These are phyloP conservation scores for Rhabdomys pumilio DNA, from an alignment of 2,797 vertebrate genomes.

Conservation along the genomic window DNA sequence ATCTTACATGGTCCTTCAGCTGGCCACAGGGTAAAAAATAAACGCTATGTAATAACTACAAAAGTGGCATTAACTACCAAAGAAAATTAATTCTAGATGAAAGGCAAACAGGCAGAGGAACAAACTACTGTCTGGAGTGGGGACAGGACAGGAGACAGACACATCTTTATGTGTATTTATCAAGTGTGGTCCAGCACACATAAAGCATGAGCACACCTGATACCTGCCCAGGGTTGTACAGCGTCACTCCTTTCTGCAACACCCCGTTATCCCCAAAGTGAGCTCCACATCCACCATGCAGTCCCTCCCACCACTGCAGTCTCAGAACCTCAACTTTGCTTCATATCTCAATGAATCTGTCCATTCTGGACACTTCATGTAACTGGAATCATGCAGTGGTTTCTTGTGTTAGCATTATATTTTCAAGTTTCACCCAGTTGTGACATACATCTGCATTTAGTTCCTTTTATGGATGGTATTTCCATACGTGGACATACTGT, in stretches of 20 bases:
- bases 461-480: slow-evolving; percentile 44
- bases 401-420: background rate
- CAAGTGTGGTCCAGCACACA: background rate
- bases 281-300: background rate
- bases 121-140: background rate
- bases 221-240: background rate
- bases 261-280: background rate
- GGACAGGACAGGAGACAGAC: background rate
- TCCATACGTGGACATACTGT: background rate
- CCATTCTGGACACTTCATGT: background rate
- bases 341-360: background rate
- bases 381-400: background rate
- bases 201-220: background rate
- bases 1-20: background rate
- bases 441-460: background rate
- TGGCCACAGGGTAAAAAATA: background rate
- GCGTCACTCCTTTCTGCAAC: background rate
- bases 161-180: background rate
- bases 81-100: background rate
- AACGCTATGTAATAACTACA: background rate
- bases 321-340: background rate
- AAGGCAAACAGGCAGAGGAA: background rate
- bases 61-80: background rate
- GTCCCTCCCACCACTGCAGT: background rate
- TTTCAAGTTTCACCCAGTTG: slow-evolving; percentile 18